A percentile compares a stretch with the other conserved stretches of the same genome.
These are phyloP conservation scores for Diprion similis DNA, from an alignment of 1,140 invertebrate genomes.

Conservation along the genomic window DNA sequence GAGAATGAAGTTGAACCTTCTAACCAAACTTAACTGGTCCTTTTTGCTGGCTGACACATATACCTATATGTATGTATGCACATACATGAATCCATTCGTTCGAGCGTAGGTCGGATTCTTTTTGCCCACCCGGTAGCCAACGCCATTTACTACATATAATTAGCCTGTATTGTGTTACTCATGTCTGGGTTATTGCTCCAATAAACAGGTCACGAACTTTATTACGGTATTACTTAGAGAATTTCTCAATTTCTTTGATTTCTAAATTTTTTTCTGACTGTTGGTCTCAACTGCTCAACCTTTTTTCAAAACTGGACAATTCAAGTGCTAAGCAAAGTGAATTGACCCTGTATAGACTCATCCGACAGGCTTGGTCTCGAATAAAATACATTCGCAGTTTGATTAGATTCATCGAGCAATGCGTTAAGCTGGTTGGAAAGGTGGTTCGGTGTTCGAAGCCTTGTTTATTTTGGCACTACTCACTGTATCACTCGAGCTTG, in stretches of 20 bases:
- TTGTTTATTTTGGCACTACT: conserved; percentile 6
- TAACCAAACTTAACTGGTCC: conserved; percentile 3
- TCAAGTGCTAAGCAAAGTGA: too few species aligned
- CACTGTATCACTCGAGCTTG: not conserved
- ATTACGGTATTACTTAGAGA: conserved; percentile 19
- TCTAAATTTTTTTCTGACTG: too few species aligned
- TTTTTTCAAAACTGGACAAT: too few species aligned
- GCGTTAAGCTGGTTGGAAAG: not conserved
- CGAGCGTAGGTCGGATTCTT: conserved; percentile 40
- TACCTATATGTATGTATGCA: not conserved
- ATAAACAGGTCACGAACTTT: conserved; percentile 52
- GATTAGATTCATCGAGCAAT: not conserved
- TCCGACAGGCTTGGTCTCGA: too few species aligned
- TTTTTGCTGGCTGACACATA: conserved; percentile 5
- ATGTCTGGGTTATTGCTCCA: conserved; percentile 49
- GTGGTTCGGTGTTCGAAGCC: not conserved
- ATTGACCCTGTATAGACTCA: too few species aligned
- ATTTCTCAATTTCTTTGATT: not conserved
- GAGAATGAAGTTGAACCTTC: conserved; percentile 5
- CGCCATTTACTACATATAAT: conserved; percentile 51
- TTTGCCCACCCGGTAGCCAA: conserved; percentile 24
- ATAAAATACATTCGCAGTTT: too few species aligned
- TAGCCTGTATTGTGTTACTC: conserved; percentile 57
- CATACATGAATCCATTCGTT: conserved; percentile 40
- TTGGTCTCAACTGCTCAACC: too few species aligned